Percentiles rank a stretch among this genome's conserved stretches.
Conservation (phyloP, 2,113 vertebrate species). For the Vidua chalybeata region DNA sequence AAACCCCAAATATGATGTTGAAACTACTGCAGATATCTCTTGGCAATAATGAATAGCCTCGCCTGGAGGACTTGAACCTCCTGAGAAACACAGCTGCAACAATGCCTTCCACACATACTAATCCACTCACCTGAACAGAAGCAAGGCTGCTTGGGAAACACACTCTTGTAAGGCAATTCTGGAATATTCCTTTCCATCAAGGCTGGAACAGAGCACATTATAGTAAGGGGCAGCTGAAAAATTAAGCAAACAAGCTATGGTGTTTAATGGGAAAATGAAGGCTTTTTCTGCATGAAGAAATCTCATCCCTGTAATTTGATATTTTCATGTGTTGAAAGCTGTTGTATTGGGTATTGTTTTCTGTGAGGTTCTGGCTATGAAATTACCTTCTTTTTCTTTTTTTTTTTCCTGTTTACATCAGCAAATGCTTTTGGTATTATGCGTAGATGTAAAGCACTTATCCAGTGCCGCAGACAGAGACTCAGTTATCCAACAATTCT, state of each 20-base stretch:
- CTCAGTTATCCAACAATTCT: not conserved
- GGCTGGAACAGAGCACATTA: not conserved
- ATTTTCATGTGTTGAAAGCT: not conserved
- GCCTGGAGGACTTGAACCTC: not conserved
- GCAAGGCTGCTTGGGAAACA: not conserved
- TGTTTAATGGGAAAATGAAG: conserved; percentile 1
- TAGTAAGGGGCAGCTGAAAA: not conserved
- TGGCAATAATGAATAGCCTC: not conserved
- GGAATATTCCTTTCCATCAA: not conserved
- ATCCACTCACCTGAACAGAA: not conserved
- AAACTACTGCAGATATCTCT: not conserved
- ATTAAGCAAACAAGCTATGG: not conserved
- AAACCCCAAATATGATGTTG: not conserved
- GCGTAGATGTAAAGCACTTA: not conserved
- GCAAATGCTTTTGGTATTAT: not conserved
- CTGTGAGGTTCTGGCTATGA: not conserved
- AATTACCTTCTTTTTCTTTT: not conserved
- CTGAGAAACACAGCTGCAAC: not conserved
- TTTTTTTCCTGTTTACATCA: not conserved
- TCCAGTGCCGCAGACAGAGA: not conserved
- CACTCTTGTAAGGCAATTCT: not conserved
- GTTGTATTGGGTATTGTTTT: not conserved
- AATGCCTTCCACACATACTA: not conserved
- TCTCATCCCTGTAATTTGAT: not conserved
- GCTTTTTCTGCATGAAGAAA: not conserved